phyloP scores from a whole-genome alignment of 2,113 vertebrate species.

The Chaetops frenatus region DNA sequence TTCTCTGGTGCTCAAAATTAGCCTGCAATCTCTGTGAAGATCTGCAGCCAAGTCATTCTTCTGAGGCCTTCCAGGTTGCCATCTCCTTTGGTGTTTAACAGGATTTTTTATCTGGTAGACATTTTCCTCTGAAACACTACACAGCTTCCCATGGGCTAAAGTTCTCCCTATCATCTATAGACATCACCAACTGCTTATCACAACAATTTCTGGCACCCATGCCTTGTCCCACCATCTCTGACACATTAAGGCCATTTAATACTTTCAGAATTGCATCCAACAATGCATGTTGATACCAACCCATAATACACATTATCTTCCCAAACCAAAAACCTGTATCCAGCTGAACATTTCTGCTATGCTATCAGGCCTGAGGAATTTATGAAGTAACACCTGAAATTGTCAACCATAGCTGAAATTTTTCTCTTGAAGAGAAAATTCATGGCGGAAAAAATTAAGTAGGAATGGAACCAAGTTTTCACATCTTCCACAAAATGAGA shows the following conservation, averaged over 20 bases:
- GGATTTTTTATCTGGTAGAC: background rate
- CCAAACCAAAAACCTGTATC: background rate
- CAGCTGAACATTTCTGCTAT: background rate
- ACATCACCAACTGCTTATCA: background rate
- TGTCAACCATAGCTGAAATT: background rate
- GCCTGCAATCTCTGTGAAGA: background rate
- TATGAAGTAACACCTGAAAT: background rate
- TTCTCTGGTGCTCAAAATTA: background rate
- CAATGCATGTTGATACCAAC: background rate
- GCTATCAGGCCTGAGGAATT: background rate
- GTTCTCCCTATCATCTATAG: background rate
- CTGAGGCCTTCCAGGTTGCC: background rate
- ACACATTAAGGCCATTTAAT: background rate
- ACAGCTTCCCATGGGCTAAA: background rate
- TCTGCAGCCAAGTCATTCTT: background rate
- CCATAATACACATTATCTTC: background rate
- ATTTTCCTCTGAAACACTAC: background rate
- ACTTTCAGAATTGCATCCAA: background rate
- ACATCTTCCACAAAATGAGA: background rate
- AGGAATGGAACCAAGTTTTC: background rate
- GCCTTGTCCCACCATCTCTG: background rate
- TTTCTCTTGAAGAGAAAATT: background rate
- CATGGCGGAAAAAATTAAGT: background rate
- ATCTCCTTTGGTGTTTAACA: background rate
- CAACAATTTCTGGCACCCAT: background rate